Evolutionary conservation across 2,888 invertebrate species (phyloP), one percentile per base, ranked within the genome.

Genomic region (Tubulanus polymorphus): DNA sequence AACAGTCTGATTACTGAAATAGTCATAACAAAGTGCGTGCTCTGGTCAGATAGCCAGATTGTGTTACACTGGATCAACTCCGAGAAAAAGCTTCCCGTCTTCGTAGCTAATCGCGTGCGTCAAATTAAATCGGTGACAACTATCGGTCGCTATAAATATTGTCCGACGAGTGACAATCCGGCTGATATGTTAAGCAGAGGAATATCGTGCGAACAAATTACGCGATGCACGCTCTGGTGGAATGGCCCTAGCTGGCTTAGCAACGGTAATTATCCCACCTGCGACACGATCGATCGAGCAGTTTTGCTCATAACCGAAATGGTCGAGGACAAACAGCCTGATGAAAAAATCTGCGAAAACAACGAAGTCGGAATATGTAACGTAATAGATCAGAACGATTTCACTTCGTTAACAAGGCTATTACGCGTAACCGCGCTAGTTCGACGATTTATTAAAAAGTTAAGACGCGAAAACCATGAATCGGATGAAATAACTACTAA

Each of bases 41-140:
- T 50, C 30, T 50, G 50, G 50, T 20, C 28, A 41, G 32, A 50
- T 35, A 26, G 26, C 5, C 50, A 50, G 20, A 41, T 50, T 25
- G 32, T 41, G 6, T 23, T 41, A 41, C 50, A 5, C 18, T 50
- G 50, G 50, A 10, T 50, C 18, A 15, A 3, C 15, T 6, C 18
- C 32, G 27, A 23, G 6, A 50, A 50, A 20, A 18, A 28, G 12
- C 32, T 50, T 5, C 29, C 29, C 3, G 6, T 18, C 12, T 50
- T 50, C 18, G 20, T 28, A 6, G 3, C 28, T 3, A 28, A 50
- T 20, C 20, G 32, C 18, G 18, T 28, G 5, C 18, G 15, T 20
- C 20, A 32, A 18, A 18, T 30, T 25, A 5, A n/a, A 18, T 15
- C 41, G 41, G 18, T 27, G 26, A 25, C 48, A 10, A 10, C 10